A percentile compares a stretch with the other conserved stretches of the same genome.
Conservation (phyloP, 1,140 invertebrate genomes). For the Leptopilina boulardi region DNA sequence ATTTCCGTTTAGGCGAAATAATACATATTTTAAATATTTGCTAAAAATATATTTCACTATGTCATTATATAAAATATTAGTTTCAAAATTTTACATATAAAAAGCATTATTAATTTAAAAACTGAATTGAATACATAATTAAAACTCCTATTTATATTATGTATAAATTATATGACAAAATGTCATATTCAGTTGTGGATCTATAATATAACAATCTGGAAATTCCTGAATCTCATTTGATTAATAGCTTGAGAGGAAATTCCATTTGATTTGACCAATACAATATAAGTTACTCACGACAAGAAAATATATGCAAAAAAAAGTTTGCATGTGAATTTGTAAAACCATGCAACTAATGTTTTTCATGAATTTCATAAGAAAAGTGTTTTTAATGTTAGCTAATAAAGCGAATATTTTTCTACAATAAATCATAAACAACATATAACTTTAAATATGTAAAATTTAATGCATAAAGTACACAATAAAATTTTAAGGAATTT, state of each 20-base stretch:
- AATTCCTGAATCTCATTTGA: constrained; percentile 14
- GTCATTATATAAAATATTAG: no score
- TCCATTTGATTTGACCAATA: neutral
- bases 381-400: constrained; percentile 11
- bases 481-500: neutral
- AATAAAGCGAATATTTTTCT: constrained; percentile 10
- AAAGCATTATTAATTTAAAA: no score
- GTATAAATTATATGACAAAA: neutral
- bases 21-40: no score
- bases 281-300: constrained; percentile 2
- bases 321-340: constrained; percentile 7
- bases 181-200: neutral
- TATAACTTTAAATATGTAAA: neutral
- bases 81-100: no score
- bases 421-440: neutral
- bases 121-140: no score
- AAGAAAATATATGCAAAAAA: constrained; percentile 7
- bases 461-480: neutral
- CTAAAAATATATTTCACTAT: no score
- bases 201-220: neutral
- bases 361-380: constrained; percentile 2
- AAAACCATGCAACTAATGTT: neutral
- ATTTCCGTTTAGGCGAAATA: no score
- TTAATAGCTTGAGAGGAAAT: constrained; percentile 3
- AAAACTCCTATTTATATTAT: no score